Evolutionary conservation across 1,140 invertebrate species (phyloP), one percentile per base, ranked within the genome.

Genomic region (Dysdera silvatica): DNA sequence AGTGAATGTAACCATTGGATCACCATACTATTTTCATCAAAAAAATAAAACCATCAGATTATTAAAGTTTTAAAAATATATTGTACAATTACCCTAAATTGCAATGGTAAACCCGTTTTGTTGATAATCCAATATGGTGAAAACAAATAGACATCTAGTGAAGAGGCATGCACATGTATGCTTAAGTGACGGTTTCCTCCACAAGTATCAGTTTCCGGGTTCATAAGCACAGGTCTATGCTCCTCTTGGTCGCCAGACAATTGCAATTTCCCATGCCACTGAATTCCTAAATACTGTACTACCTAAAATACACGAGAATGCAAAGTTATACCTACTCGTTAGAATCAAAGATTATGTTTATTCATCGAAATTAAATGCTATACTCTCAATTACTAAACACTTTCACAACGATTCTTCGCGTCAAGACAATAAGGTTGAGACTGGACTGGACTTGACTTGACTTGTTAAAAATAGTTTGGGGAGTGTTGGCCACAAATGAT

Each of bases 101-200:
- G 84, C 55, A 94, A 74, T 18, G 85, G 82, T 64, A 89, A 76
- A 23, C 83, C 84, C 6, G 90, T 91, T 75, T 92, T 91, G 75
- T 95, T 95, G 41, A 93, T 83, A 72, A 94, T 85, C 91, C 91
- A 95, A 75, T 91, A 92, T 3, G 89, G 88, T 14, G 87, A 82
- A 72, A 88, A 87, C 37, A 95, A 75, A 61, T 83, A 82, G 33
- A 90, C 72, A 54, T 84, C 80, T 73, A 81, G 81, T 62, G 80
- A 81, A 23, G 82, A 81, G 12, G 86, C 74, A 71, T 84, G 82
- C 16, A 88, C 80, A 67, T 82, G 83, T 6, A 89, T 72, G 32
- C 82, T 78, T 60, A 88, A 78, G 67, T 85, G 74, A 70, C 85
- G 85, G 56, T 82, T 80, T 32, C 81, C 81, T 45, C 80, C 82